A percentile compares a stretch with the other conserved stretches of the same genome.
These are phyloP conservation scores for Nannospalax galili DNA, from an alignment of 2,113 vertebrate genomes.

Conservation along the genomic window DNA sequence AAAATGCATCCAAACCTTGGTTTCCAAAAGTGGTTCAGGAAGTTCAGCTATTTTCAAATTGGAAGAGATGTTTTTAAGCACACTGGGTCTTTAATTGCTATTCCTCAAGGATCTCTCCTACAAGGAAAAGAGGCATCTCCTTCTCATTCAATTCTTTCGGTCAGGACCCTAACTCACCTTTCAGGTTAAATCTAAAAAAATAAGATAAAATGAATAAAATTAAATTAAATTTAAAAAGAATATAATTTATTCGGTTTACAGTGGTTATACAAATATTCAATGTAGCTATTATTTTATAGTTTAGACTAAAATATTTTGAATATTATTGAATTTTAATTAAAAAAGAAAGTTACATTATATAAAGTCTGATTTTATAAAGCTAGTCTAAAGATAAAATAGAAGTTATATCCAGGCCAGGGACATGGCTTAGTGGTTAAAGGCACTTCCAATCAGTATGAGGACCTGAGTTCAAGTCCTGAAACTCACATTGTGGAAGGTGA, in stretches of 20 bases:
- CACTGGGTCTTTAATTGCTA: slow-evolving; percentile 20
- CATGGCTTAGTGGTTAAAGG: not conserved
- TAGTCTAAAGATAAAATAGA: no score
- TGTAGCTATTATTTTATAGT: no score
- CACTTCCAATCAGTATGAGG: no score
- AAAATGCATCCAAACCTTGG: slow-evolving; percentile 59
- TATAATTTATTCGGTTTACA: no score
- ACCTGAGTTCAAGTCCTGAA: not conserved
- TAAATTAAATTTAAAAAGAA: no score
- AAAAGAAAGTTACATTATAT: no score
- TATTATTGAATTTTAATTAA: no score
- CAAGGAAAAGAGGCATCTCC: not conserved
- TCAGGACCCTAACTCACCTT: not conserved
- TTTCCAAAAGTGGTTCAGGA: slow-evolving; percentile 66
- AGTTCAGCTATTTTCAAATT: slow-evolving; percentile 62
- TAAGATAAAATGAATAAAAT: no score
- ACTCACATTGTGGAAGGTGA: not conserved
- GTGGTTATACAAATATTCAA: no score
- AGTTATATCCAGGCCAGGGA: not conserved
- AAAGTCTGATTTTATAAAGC: no score
- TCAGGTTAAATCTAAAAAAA: not conserved
- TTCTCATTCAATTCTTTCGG: not conserved
- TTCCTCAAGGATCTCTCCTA: slow-evolving; percentile 54
- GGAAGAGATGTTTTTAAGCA: slow-evolving; percentile 63
- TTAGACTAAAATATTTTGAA: no score